phyloP scores from a whole-genome alignment of 2,888 invertebrate genomes.

The Eupithecia dodoneata region DNA sequence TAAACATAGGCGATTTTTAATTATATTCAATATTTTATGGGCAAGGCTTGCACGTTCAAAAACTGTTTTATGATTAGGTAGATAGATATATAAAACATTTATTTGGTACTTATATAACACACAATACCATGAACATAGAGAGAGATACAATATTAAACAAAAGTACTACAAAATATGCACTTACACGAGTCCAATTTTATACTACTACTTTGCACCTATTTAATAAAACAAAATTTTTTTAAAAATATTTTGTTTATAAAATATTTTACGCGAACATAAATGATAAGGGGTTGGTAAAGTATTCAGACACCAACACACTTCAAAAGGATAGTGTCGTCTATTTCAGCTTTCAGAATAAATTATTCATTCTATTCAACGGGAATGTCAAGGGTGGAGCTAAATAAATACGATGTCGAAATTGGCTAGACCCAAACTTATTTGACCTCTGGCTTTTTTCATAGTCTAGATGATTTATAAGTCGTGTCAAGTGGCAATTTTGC shows the following conservation, averaged over 20 bases:
- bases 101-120: too few species aligned
- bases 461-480: slow-evolving; percentile 8
- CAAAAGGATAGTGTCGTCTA: slow-evolving; percentile 2
- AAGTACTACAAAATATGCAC: too few species aligned
- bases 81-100: too few species aligned
- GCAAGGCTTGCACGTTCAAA: too few species aligned
- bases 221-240: not conserved
- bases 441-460: slow-evolving; percentile 10
- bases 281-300: slow-evolving; percentile 1
- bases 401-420: slow-evolving; percentile 12
- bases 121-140: too few species aligned
- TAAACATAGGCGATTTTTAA: too few species aligned
- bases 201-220: not conserved
- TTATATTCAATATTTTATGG: too few species aligned
- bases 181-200: too few species aligned
- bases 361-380: slow-evolving; percentile 19
- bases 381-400: slow-evolving; percentile 23
- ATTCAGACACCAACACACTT: slow-evolving; percentile 2
- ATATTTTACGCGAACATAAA: not conserved
- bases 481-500: slow-evolving; percentile 1
- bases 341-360: slow-evolving; percentile 24
- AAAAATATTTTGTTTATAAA: too few species aligned
- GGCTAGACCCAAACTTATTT: slow-evolving; percentile 14
- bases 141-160: too few species aligned
- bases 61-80: too few species aligned